A percentile compares a stretch with the other conserved stretches of the same genome.
These are phyloP conservation scores for Diorhabda carinulata DNA, from an alignment of 1,140 invertebrate species.

Conservation along the genomic window DNA sequence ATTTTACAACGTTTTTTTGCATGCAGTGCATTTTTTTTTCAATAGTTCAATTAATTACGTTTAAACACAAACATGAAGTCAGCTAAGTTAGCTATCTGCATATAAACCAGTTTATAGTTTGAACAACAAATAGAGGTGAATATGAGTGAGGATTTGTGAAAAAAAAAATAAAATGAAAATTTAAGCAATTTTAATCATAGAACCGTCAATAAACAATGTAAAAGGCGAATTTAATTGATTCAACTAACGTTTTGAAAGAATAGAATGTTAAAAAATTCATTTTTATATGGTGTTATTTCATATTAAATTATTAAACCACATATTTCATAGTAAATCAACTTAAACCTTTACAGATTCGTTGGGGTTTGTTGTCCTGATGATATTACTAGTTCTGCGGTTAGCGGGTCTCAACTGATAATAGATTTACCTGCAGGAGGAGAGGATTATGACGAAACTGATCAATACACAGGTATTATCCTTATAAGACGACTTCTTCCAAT, in stretches of 20 bases:
- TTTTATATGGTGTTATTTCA: not conserved
- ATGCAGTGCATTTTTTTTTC: too few relatives aligned
- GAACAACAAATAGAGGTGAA: too few relatives aligned
- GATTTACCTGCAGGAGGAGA: slow-evolving; percentile 48
- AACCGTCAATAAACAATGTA: not conserved
- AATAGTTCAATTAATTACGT: too few relatives aligned
- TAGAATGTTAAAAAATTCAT: not conserved
- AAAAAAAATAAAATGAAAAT: not conserved
- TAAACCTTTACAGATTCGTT: slow-evolving; percentile 49
- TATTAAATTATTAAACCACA: not conserved
- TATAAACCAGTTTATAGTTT: too few relatives aligned
- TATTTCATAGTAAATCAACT: not conserved
- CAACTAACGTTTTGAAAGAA: not conserved
- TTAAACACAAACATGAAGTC: too few relatives aligned
- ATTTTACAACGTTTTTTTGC: too few relatives aligned
- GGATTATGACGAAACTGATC: slow-evolving; percentile 48
- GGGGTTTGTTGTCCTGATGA: slow-evolving; percentile 63
- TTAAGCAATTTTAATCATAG: not conserved
- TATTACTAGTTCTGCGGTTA: slow-evolving; percentile 36
- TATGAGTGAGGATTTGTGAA: not conserved
- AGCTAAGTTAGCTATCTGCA: too few relatives aligned
- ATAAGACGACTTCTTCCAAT: not conserved
- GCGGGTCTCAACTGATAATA: slow-evolving; percentile 46
- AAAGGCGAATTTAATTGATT: not conserved
- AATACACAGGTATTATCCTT: slow-evolving; percentile 35